Conservation (phyloP, 2,113 vertebrate genomes). For the Dicaeum eximium region DNA sequence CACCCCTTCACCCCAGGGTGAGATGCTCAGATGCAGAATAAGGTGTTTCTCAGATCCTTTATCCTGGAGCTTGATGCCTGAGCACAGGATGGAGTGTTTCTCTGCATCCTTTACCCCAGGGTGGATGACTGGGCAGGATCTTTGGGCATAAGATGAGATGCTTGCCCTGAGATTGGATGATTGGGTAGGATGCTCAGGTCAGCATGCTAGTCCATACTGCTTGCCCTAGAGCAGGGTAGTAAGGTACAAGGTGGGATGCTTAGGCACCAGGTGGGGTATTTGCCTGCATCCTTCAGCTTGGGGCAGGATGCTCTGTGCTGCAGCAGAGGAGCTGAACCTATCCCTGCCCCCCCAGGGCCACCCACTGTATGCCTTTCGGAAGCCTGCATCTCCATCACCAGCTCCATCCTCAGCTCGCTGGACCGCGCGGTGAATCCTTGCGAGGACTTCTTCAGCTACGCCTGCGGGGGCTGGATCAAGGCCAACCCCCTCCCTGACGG, state of each 20-base stretch:
- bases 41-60: not conserved
- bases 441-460: slow-evolving; percentile 90
- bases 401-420: slow-evolving; percentile 82
- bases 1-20: fast-evolving
- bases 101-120: not conserved
- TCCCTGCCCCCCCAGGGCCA: slow-evolving; percentile 53
- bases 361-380: slow-evolving; percentile 80
- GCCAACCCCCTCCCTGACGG: slow-evolving; percentile 90
- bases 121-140: not conserved
- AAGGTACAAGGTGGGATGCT: not conserved
- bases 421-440: slow-evolving; percentile 88
- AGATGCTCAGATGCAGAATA: not conserved
- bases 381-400: slow-evolving; percentile 86
- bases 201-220: fast-evolving
- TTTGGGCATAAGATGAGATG: not conserved
- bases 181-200: not conserved
- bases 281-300: fast-evolving
- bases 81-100: not conserved
- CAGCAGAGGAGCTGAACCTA: not conserved
- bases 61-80: not conserved
- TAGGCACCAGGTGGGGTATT: not conserved
- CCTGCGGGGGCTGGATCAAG: slow-evolving; percentile 93
- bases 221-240: not conserved
- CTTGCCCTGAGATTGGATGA: not conserved
- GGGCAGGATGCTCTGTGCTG: not conserved